phyloP scores from a whole-genome alignment of 2,797 vertebrate species.

The Pseudochaenichthys georgianus region DNA sequence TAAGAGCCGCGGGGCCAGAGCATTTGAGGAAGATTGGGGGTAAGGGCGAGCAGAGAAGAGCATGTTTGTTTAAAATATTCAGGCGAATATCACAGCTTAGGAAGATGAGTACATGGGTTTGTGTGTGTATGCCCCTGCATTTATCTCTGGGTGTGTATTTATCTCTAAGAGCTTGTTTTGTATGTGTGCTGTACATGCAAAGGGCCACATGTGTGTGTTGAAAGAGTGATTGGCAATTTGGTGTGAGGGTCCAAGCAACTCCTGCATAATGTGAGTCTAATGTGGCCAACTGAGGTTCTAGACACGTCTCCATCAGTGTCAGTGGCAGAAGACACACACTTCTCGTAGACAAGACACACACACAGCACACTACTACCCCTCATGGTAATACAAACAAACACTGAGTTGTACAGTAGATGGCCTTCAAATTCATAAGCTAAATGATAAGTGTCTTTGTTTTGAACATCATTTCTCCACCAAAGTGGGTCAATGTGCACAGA shows the following conservation, averaged over 20 bases:
- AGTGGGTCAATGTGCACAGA: constrained; percentile 43
- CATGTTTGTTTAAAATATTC: constrained; percentile 57
- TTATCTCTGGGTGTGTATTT: constrained; percentile 15
- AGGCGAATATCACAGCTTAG: constrained; percentile 30
- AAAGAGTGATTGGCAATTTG: constrained; percentile 41
- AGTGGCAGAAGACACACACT: constrained; percentile 22
- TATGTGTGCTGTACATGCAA: not conserved
- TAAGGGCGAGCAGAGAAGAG: constrained; percentile 32
- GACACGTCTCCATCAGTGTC: constrained; percentile 63
- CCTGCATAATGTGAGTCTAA: constrained; percentile 56
- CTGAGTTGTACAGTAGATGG: constrained; percentile 8
- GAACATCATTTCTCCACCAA: constrained; percentile 19
- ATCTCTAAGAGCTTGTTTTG: constrained; percentile 17
- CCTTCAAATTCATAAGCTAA: constrained; percentile 42
- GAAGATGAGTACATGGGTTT: constrained; percentile 13
- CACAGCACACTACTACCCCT: constrained; percentile 12
- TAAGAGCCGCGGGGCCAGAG: constrained; percentile 29
- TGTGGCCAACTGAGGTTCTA: constrained; percentile 62
- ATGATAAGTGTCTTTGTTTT: constrained; percentile 41
- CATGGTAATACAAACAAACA: constrained; percentile 28
- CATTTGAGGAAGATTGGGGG: constrained; percentile 50
- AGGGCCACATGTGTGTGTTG: constrained; percentile 1
- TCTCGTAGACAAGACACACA: constrained; percentile 19
- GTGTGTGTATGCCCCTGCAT: constrained; percentile 5
- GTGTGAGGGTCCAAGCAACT: constrained; percentile 54